Percentiles rank a stretch among this genome's conserved stretches.
Conservation (phyloP, 2,888 invertebrate species). For the Mayetiola destructor region DNA sequence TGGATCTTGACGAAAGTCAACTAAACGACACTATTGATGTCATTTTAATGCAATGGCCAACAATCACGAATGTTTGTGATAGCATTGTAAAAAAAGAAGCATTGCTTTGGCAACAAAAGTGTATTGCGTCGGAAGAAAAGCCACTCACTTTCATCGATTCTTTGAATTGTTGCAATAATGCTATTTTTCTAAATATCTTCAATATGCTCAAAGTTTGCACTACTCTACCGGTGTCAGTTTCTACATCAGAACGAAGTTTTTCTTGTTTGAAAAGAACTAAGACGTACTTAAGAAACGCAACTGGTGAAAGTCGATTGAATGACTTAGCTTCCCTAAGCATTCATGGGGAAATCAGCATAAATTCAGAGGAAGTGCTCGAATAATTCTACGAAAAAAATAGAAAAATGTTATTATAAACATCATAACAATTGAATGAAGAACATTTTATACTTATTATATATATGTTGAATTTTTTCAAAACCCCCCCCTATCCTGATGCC, state of each 20-base stretch:
- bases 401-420: no score
- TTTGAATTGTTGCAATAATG: background rate
- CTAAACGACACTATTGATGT: background rate
- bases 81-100: background rate
- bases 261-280: background rate
- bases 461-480: no score
- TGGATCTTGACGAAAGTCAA: background rate
- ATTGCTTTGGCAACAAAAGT: no score
- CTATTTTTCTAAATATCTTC: background rate
- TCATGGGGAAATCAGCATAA: no score
- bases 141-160: background rate
- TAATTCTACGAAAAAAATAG: no score
- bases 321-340: no score
- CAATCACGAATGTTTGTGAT: background rate
- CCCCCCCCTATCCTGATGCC: no score
- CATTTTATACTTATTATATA: no score
- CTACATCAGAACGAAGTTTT: background rate
- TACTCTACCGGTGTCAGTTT: background rate
- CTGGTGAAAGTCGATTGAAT: no score
- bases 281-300: background rate
- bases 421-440: no score
- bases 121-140: background rate
- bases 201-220: background rate
- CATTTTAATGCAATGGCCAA: background rate
- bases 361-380: no score